Conservation (phyloP, 2,113 vertebrate species). For the Dasyurus viverrinus region DNA sequence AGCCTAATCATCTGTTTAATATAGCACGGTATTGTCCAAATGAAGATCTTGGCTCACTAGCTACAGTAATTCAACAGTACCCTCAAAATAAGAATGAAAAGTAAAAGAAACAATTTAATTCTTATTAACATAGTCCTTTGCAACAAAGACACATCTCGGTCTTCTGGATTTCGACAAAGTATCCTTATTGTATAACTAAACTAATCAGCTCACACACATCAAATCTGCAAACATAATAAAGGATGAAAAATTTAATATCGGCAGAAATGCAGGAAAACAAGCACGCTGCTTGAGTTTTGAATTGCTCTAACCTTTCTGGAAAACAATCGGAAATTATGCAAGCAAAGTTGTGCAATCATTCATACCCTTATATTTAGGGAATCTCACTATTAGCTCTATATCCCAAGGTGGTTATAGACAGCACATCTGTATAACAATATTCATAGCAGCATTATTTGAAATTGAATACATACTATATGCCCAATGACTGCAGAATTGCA, state of each 20-base stretch:
- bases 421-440: neutral
- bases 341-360: neutral
- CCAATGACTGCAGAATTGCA: neutral
- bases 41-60: conserved; percentile 50
- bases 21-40: conserved; percentile 66
- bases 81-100: conserved; percentile 44
- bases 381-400: neutral
- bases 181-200: conserved; percentile 17
- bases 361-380: neutral
- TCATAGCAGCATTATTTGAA: neutral
- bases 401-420: neutral
- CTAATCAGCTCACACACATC: neutral
- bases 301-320: neutral
- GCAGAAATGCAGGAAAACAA: neutral
- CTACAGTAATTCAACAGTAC: conserved; percentile 47
- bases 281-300: neutral
- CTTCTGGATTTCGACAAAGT: conserved; percentile 21
- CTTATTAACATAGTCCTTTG: conserved; percentile 17
- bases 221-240: neutral
- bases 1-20: conserved; percentile 70
- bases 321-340: neutral
- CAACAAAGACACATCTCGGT: conserved; percentile 29
- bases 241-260: neutral
- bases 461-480: neutral
- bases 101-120: conserved; percentile 29